These are phyloP conservation scores for Chlamydotis undulata DNA, from an alignment of 2,113 vertebrate species.

Conservation along the genomic window DNA sequence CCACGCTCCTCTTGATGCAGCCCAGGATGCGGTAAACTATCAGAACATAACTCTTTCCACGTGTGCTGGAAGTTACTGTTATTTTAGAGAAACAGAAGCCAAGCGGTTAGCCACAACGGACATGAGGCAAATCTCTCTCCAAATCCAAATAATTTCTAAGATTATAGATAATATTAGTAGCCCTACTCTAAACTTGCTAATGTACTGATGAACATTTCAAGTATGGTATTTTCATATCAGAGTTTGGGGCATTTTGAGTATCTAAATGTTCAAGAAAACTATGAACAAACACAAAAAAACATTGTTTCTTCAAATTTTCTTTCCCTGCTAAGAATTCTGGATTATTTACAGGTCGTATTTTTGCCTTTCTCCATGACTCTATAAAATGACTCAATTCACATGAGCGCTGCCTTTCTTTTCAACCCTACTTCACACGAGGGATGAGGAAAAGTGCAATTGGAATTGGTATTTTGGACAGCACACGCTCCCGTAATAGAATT, in stretches of 20 bases:
- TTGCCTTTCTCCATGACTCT: not conserved
- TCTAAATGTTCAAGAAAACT: not conserved
- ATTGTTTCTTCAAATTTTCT: not conserved
- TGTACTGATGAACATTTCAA: not conserved
- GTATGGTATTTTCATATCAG: not conserved
- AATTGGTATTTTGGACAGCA: not conserved
- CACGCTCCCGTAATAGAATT: not conserved
- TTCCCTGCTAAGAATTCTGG: not conserved
- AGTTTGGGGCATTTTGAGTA: not conserved
- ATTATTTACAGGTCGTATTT: fast-evolving
- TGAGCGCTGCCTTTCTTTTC: not conserved
- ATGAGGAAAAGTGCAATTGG: not conserved
- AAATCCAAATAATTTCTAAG: not conserved
- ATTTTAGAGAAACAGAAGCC: not conserved
- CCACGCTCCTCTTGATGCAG: no score
- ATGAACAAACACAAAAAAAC: fast-evolving
- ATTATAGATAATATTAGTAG: not conserved
- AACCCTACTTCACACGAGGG: not conserved
- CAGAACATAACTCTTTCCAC: not conserved
- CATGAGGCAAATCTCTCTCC: not conserved
- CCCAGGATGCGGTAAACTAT: not conserved
- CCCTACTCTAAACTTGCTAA: not conserved
- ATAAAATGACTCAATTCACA: not conserved
- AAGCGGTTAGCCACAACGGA: not conserved
- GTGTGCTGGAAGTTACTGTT: not conserved